Conservation (phyloP, 2,888 invertebrate genomes). For the Mystacides longicornis region DNA sequence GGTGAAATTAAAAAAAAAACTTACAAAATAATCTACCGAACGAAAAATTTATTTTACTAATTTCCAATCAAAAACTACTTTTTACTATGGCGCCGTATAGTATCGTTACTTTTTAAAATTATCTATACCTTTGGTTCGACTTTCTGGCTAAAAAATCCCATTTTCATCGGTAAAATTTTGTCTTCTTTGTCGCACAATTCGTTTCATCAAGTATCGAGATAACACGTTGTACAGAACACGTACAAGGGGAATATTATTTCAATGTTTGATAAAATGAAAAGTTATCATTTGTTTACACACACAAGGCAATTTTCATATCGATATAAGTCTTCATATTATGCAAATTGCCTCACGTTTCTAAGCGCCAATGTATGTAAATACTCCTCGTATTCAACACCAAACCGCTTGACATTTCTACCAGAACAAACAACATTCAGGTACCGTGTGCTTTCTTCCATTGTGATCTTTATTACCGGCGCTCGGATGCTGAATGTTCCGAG, state of each 20-base stretch:
- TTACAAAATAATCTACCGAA: too few relatives aligned
- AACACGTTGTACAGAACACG: background rate
- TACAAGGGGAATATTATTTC: background rate
- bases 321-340: background rate
- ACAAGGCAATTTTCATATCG: background rate
- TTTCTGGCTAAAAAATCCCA: too few relatives aligned
- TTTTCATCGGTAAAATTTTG: too few relatives aligned
- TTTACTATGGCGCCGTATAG: too few relatives aligned
- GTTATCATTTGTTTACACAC: background rate
- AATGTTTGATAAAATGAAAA: background rate
- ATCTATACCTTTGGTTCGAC: too few relatives aligned
- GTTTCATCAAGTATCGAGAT: background rate
- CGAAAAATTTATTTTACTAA: too few relatives aligned
- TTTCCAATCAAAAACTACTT: too few relatives aligned
- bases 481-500: background rate
- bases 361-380: background rate
- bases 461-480: background rate
- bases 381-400: background rate
- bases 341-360: background rate
- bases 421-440: background rate
- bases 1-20: too few relatives aligned
- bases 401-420: background rate
- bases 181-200: too few relatives aligned
- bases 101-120: too few relatives aligned
- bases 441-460: background rate